Percentiles rank a stretch among this genome's conserved stretches.
Evolutionary conservation across 2,888 invertebrate genomes (phyloP).

Genomic region (Hypselothyrea guttata): DNA sequence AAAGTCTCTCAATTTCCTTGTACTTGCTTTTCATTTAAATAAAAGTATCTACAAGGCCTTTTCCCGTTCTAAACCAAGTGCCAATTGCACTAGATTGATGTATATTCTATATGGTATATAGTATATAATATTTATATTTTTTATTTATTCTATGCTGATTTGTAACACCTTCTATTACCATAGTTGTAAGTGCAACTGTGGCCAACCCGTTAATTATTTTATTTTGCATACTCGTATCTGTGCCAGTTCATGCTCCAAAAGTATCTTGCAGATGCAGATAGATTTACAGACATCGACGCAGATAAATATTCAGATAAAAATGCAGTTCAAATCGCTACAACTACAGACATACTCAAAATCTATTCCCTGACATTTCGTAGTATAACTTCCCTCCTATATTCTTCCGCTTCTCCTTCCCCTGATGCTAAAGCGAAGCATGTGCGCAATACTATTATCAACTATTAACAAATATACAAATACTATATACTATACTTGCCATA

Average conservation of each 20-base stretch:
- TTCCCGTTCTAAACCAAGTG: too few species aligned
- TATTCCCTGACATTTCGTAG: too few species aligned
- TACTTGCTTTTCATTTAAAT: not conserved
- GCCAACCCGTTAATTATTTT: constrained; percentile 3
- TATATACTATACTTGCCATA: too few species aligned
- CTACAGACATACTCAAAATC: too few species aligned
- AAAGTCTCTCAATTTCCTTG: not conserved
- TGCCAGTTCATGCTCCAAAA: constrained; percentile 4
- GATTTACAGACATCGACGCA: too few species aligned
- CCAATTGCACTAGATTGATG: not conserved
- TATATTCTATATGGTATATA: constrained; percentile 14
- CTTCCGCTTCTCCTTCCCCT: not conserved
- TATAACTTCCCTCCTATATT: too few species aligned
- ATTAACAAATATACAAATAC: constrained; percentile 28
- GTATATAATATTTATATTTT: not conserved
- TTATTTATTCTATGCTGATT: constrained; percentile 2
- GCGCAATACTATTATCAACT: constrained; percentile 30
- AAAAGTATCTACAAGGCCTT: too few species aligned
- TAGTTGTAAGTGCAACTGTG: constrained; percentile 10
- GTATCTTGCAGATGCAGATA: constrained; percentile 4
- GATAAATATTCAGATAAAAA: not conserved
- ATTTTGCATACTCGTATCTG: constrained; percentile 17
- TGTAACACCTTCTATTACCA: constrained; percentile 8
- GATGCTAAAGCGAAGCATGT: not conserved
- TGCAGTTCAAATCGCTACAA: too few species aligned